phyloP scores from a whole-genome alignment of 1,140 invertebrate genomes.

The Pseudobourletiella spinata region DNA sequence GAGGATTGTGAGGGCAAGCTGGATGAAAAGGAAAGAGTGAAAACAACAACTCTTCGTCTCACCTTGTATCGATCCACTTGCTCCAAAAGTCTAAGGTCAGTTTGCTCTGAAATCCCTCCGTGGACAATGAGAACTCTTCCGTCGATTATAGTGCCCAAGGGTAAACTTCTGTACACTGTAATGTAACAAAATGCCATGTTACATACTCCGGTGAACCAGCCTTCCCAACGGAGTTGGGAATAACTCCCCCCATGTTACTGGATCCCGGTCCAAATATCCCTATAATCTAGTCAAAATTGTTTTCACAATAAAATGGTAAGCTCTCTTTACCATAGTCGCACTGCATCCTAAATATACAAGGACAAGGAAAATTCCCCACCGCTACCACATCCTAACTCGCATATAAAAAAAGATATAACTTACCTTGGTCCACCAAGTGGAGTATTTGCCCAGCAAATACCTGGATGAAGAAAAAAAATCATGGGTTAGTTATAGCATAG shows the following conservation, averaged over 20 bases:
- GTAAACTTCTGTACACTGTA: conserved; percentile 76
- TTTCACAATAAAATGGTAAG: too few relatives aligned
- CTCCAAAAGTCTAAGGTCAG: conserved; percentile 64
- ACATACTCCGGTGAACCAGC: too few relatives aligned
- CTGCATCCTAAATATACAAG: too few relatives aligned
- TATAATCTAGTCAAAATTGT: too few relatives aligned
- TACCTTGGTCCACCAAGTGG: conserved; percentile 61
- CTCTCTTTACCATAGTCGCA: too few relatives aligned
- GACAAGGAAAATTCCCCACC: neutral
- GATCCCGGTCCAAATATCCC: too few relatives aligned
- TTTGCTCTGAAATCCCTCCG: conserved; percentile 76
- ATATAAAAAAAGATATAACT: neutral
- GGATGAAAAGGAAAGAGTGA: too few relatives aligned
- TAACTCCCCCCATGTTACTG: too few relatives aligned
- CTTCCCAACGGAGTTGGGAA: too few relatives aligned
- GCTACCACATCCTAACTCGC: neutral
- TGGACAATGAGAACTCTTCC: conserved; percentile 78
- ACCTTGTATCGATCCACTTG: conserved; percentile 71
- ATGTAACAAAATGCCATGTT: neutral
- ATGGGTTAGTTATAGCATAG: too few relatives aligned
- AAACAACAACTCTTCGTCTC: too few relatives aligned
- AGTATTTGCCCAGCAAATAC: conserved; percentile 64
- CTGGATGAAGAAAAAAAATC: conserved; percentile 42
- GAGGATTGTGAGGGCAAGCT: too few relatives aligned
- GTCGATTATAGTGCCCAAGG: conserved; percentile 77